Evolutionary conservation across 2,113 vertebrate genomes (phyloP), one percentile per base, ranked within the genome.

Genomic region (Micromys minutus): DNA sequence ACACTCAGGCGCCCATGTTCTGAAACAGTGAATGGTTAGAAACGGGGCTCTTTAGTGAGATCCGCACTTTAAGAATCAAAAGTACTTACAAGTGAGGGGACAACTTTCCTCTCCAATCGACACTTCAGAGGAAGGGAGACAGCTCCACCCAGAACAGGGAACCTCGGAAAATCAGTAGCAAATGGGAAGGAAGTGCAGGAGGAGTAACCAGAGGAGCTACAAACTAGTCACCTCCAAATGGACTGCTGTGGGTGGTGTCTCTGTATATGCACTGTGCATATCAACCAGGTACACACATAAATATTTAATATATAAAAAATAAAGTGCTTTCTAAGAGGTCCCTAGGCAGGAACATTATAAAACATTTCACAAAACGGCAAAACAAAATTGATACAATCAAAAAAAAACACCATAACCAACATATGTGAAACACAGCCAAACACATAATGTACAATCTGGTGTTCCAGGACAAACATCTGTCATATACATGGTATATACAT

Each of bases 261-360:
- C 57, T 94, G 93, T 87, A 47, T 95, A 97, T 22, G 91, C 55
- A 95, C 96, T 97, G 95, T 94, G 98, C 91, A 93, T 52, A 98
- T 95, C 98, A 98, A 97, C 97, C 98, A 98, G 93, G 97, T 93
- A 98, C 96, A 98, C 90, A 98, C 97, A 98, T 98, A 98, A 98
- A 98, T 98, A 98, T 98, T 98, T 97, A 98, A 99, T 99, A 99
- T 99, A 98, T 98, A 98, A 98, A 99, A 98, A 99, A 99, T 99
- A 99, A 99, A 99, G 99, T 99, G 99, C 99, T 99, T 99, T 99
- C 98, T 99, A 98, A 98, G 91, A 97, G 94, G 98, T 98, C 98
- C 99, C 99, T 96, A 97, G 93, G 96, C 97, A 98, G 99, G 98
- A 98, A 99, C 98, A 98, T 98, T 98, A 99, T 98, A 99, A 98